A percentile compares a stretch with the other conserved stretches of the same genome.
These are phyloP conservation scores for Diorhabda carinulata DNA, from an alignment of 1,140 invertebrate genomes.

Conservation along the genomic window DNA sequence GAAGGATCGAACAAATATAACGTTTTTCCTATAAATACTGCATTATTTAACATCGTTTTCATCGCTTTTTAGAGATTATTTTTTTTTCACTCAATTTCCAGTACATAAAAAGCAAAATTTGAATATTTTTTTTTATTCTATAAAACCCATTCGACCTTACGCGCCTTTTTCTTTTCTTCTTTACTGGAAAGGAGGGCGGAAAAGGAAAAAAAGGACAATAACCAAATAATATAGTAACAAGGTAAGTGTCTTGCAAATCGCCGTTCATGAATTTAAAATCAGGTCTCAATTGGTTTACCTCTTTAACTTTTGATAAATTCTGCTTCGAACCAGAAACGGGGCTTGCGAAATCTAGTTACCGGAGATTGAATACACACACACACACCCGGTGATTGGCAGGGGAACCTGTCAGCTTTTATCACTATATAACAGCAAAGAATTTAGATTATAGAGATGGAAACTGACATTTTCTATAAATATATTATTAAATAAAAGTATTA, in stretches of 20 bases:
- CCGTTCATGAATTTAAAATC: conserved; percentile 21
- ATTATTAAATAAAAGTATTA: too few species aligned
- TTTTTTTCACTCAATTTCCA: too few species aligned
- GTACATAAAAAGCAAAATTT: too few species aligned
- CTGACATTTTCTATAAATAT: too few species aligned
- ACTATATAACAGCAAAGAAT: conserved; percentile 24
- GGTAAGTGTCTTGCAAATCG: conserved; percentile 15
- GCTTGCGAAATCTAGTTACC: conserved; percentile 36
- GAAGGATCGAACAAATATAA: too few species aligned
- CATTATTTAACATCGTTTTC: too few species aligned
- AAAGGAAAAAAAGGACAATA: conserved; percentile 5
- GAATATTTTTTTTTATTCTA: neutral
- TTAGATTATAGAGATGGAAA: neutral
- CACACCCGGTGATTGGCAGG: conserved; percentile 35
- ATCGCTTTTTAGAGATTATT: too few species aligned
- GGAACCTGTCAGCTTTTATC: conserved; percentile 39
- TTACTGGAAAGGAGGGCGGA: neutral
- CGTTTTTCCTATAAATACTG: too few species aligned
- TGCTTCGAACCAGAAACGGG: conserved; percentile 23
- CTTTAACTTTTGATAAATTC: conserved; percentile 31
- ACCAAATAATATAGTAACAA: conserved; percentile 14
- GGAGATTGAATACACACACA: conserved; percentile 39
- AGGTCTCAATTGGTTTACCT: conserved; percentile 27
- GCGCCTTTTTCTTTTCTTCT: neutral
- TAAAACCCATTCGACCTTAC: neutral